These are phyloP conservation scores for Drosophila parthenogenetica DNA, from an alignment of 2,888 invertebrate genomes.

Conservation along the genomic window DNA sequence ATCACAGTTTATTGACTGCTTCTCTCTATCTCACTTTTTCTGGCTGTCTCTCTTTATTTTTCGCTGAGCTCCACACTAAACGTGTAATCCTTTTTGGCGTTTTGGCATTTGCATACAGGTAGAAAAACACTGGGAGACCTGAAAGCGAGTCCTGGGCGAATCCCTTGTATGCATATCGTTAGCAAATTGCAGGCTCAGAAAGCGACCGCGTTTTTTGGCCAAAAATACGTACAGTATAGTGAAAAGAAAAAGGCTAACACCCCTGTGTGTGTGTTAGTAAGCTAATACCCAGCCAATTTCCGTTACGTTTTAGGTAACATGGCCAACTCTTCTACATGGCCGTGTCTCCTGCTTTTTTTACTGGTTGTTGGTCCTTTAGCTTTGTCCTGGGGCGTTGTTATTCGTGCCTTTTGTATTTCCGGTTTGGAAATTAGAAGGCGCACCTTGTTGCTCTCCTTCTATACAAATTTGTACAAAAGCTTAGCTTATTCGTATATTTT, in stretches of 20 bases:
- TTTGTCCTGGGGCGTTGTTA: constrained; percentile 48
- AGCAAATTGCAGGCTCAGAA: constrained; percentile 78
- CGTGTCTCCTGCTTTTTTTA: constrained; percentile 3
- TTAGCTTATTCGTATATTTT: constrained; percentile 53
- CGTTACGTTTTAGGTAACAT: constrained; percentile 58
- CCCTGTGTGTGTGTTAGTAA: constrained; percentile 38
- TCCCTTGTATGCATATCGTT: constrained; percentile 76
- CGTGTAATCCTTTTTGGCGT: constrained; percentile 57
- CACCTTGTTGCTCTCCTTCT: constrained; percentile 32
- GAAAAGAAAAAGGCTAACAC: constrained; percentile 12
- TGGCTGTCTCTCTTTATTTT: constrained; percentile 10
- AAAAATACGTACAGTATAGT: not conserved
- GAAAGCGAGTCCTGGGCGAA: not conserved
- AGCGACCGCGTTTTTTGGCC: constrained; percentile 28
- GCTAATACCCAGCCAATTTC: constrained; percentile 78
- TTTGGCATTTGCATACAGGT: constrained; percentile 53
- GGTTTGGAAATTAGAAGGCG: constrained; percentile 74
- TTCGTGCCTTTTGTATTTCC: constrained; percentile 76
- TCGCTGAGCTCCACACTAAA: constrained; percentile 38
- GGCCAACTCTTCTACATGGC: constrained; percentile 34
- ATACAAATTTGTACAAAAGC: constrained; percentile 76
- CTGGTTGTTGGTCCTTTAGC: constrained; percentile 12
- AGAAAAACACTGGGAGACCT: constrained; percentile 7
- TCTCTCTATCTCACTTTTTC: not conserved
- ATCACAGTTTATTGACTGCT: constrained; percentile 75